A percentile compares a stretch with the other conserved stretches of the same genome.
Conservation (phyloP, 2,888 invertebrate species). For the Melinopterus prodromus region DNA sequence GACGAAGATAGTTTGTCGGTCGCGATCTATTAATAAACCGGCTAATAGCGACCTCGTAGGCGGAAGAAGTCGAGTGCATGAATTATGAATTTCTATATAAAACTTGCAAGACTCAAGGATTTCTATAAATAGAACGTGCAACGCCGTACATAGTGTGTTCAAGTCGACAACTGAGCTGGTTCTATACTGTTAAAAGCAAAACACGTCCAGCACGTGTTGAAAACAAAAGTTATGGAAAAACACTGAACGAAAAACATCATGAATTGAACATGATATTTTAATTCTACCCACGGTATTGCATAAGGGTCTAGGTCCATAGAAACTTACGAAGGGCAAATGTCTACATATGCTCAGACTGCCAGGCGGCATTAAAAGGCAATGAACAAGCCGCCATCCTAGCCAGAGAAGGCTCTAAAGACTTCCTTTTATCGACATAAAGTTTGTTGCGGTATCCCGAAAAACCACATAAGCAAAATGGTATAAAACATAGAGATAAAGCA, state of each 20-base stretch:
- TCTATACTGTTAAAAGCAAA: background rate
- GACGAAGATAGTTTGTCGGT: constrained; percentile 6
- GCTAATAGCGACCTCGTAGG: constrained; percentile 32
- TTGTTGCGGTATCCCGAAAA: too few species aligned
- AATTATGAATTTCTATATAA: constrained; percentile 38
- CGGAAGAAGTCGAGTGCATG: constrained; percentile 33
- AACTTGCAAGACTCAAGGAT: constrained; percentile 33
- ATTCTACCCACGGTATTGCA: background rate
- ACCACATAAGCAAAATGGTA: too few species aligned
- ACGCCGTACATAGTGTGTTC: constrained; percentile 22
- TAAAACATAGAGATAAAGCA: too few species aligned
- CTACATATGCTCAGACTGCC: too few species aligned
- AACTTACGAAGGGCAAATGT: too few species aligned
- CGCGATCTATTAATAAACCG: constrained; percentile 31
- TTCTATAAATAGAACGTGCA: constrained; percentile 34
- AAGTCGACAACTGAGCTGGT: constrained; percentile 25
- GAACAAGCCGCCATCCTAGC: too few species aligned
- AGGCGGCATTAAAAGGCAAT: too few species aligned
- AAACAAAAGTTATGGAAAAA: constrained; percentile 4
- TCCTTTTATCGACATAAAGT: too few species aligned
- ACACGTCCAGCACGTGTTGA: background rate
- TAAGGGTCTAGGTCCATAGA: too few species aligned
- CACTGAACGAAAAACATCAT: background rate
- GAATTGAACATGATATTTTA: background rate
- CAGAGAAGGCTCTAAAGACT: too few species aligned